Percentiles rank a stretch among this genome's conserved stretches.
Evolutionary conservation across 1,140 invertebrate genomes (phyloP).

Genomic region (Drosophila kanapiae): DNA sequence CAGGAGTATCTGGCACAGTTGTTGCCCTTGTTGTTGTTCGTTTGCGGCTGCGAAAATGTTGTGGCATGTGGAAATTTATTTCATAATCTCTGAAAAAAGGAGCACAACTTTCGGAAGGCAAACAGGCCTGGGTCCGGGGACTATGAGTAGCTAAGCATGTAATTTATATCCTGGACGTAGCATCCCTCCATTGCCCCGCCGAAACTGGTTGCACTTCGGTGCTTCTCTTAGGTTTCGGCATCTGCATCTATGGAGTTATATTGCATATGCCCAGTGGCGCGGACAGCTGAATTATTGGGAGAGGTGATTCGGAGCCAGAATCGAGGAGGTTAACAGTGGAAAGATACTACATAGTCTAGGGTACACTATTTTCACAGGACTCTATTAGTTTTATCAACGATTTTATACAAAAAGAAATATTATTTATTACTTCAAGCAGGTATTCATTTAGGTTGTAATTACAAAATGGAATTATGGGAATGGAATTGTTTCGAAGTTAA

Average conservation of each 20-base stretch:
- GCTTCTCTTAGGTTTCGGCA: conserved; percentile 14
- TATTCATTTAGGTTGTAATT: too few species aligned
- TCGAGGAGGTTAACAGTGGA: background rate
- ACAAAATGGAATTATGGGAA: too few species aligned
- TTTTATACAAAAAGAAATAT: too few species aligned
- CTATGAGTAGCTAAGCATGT: conserved; percentile 58
- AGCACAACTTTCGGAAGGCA: conserved; percentile 34
- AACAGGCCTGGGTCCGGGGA: conserved; percentile 7
- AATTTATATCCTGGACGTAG: conserved; percentile 49
- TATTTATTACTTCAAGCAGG: too few species aligned
- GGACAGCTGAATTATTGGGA: background rate
- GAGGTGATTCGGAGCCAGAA: background rate
- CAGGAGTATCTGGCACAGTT: conserved; percentile 31
- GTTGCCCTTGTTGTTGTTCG: conserved; percentile 9
- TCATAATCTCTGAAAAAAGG: conserved; percentile 61
- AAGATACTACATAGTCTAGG: too few species aligned
- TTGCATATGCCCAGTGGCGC: conserved; percentile 27
- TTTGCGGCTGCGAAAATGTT: conserved; percentile 71
- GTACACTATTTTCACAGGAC: background rate
- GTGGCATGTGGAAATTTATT: conserved; percentile 82
- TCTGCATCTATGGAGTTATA: conserved; percentile 50
- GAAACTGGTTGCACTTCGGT: conserved; percentile 14
- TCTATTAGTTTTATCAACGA: too few species aligned
- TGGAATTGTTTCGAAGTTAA: too few species aligned
- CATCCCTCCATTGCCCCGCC: background rate